Evolutionary conservation across 2,113 vertebrate genomes (phyloP).

Genomic region (Eleginops maclovinus): DNA sequence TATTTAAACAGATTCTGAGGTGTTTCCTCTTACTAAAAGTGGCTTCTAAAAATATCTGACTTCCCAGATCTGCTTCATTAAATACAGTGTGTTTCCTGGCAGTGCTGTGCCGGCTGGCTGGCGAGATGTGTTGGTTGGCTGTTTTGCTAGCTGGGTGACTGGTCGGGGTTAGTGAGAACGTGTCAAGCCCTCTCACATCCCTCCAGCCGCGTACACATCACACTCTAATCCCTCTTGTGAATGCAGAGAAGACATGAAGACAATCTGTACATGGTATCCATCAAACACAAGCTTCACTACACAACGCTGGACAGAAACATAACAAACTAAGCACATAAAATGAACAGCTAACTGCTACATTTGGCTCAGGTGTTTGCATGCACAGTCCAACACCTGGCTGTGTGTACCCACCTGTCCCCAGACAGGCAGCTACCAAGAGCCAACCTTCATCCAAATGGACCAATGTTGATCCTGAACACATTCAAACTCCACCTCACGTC

Average conservation of each 20-base stretch:
- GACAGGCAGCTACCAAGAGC: conserved; percentile 14
- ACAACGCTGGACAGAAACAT: conserved; percentile 24
- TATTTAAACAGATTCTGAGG: conserved; percentile 51
- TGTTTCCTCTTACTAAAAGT: conserved; percentile 71
- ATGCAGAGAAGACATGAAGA: conserved; percentile 9
- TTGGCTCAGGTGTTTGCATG: conserved; percentile 32
- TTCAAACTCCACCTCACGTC: conserved; percentile 15
- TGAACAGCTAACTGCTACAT: conserved; percentile 36
- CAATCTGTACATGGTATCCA: conserved; percentile 1
- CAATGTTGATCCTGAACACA: conserved; percentile 26
- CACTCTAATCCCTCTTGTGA: conserved; percentile 16
- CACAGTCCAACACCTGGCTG: conserved; percentile 38
- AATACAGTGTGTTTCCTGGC: conserved; percentile 79
- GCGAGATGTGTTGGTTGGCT: conserved; percentile 31
- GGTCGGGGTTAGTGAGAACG: conserved; percentile 42
- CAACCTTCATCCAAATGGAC: conserved; percentile 17
- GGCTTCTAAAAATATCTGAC: conserved; percentile 79
- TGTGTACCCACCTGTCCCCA: conserved; percentile 34
- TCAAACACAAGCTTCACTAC: conserved; percentile 13
- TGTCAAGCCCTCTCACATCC: conserved; percentile 41
- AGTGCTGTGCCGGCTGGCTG: conserved; percentile 56
- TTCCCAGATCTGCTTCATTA: conserved; percentile 80
- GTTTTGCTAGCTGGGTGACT: conserved; percentile 52
- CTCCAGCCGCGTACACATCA: conserved; percentile 13
- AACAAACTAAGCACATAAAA: conserved; percentile 19